These are phyloP conservation scores for Sylvilagus floridanus DNA, from an alignment of 2,797 vertebrate species.

Conservation along the genomic window DNA sequence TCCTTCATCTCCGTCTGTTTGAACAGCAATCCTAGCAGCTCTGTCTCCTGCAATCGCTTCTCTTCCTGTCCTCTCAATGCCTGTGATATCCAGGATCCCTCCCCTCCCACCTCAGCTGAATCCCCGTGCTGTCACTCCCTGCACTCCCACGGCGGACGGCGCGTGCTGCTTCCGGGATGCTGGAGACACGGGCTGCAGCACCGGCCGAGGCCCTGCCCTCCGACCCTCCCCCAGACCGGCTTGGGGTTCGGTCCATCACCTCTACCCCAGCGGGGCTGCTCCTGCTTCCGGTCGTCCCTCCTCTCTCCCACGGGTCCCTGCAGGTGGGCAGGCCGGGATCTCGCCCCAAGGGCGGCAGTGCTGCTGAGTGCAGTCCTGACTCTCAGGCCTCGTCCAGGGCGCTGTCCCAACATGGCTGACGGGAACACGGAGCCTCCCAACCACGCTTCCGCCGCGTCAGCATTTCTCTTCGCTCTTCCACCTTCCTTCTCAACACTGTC, in stretches of 20 bases:
- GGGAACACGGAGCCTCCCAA: background rate
- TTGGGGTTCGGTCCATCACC: too few relatives aligned
- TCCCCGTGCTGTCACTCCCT: too few relatives aligned
- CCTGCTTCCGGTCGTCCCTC: too few relatives aligned
- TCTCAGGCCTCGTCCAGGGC: too few relatives aligned
- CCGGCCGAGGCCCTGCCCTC: background rate
- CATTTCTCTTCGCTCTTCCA: accelerated
- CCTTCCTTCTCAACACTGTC: background rate
- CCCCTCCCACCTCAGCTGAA: too few relatives aligned
- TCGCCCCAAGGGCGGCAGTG: too few relatives aligned
- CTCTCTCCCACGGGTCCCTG: background rate
- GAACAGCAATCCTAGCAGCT: background rate
- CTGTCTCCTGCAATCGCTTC: too few relatives aligned
- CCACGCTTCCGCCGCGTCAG: too few relatives aligned
- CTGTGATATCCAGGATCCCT: background rate
- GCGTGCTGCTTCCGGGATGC: background rate
- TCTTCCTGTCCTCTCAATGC: background rate
- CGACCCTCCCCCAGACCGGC: background rate
- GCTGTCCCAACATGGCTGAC: too few relatives aligned
- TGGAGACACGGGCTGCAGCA: background rate
- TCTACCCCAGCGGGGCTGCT: too few relatives aligned
- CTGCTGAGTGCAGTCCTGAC: too few relatives aligned
- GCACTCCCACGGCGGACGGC: accelerated
- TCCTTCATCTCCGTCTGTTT: background rate
- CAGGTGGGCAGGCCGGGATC: background rate